Conservation (phyloP, 2,888 invertebrate species). For the Parthenolecanium corni region DNA sequence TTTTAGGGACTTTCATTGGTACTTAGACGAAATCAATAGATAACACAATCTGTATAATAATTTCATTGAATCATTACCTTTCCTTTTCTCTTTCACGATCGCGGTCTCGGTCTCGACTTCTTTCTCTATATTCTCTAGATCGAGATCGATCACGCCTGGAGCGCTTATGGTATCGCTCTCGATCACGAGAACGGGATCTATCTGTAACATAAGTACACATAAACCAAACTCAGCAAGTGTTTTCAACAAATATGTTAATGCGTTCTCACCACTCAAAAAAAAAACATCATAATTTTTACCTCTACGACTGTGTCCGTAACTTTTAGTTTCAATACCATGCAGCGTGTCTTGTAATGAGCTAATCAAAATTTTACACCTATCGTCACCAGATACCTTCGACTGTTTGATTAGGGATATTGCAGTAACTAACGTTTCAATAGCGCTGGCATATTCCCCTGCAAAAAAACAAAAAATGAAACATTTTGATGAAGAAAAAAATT, state of each 20-base stretch:
- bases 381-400: slow-evolving; percentile 90
- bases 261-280: slow-evolving; percentile 12
- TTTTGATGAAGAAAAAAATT: not conserved
- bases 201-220: slow-evolving; percentile 19
- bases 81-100: slow-evolving; percentile 44
- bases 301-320: slow-evolving; percentile 66
- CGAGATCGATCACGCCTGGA: slow-evolving; percentile 52
- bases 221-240: not conserved
- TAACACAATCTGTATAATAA: too few relatives aligned
- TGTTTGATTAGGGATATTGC: slow-evolving; percentile 98
- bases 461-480: slow-evolving; percentile 16
- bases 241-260: not conserved
- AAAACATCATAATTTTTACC: slow-evolving; percentile 38
- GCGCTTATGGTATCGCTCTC: slow-evolving; percentile 45
- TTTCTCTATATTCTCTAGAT: slow-evolving; percentile 44
- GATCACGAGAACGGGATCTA: slow-evolving; percentile 40
- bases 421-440: slow-evolving; percentile 96
- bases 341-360: slow-evolving; percentile 93
- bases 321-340: slow-evolving; percentile 94
- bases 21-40: too few relatives aligned
- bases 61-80: too few relatives aligned
- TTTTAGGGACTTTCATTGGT: too few relatives aligned
- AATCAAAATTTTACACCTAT: slow-evolving; percentile 94
- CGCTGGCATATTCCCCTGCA: slow-evolving; percentile 84
- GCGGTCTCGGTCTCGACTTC: slow-evolving; percentile 48